Base-by-base conservation (phyloP, 2,888 invertebrate genomes). In the Leptopterna dolabrata region DNA sequence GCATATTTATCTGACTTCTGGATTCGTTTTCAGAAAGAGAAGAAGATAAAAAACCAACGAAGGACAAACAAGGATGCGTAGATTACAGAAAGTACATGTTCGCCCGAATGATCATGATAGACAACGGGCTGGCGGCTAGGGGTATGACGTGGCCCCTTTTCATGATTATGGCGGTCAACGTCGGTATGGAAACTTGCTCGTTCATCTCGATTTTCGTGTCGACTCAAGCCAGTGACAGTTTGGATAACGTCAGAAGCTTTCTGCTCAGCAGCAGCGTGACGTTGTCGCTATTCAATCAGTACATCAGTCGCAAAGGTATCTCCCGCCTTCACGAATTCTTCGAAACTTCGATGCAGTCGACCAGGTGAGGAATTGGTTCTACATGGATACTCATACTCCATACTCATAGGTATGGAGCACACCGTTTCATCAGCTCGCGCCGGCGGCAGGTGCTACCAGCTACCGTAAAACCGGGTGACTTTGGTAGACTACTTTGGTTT, bases 1-100 rank as follows among this genome's bases (percentile, higher is more conserved):
- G n/a, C n/a, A n/a, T n/a, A n/a, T n/a, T n/a, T n/a, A n/a, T n/a
- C n/a, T n/a, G n/a, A n/a, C n/a, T n/a, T n/a, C n/a, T n/a, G n/a
- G n/a, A 36, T 36, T 4, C 36, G 36, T 36, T 36, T 36, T 36
- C 36, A 36, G 36, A 36, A 36, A 36, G 2, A 2, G 36, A 2
- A 2, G 7, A 36, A 36, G 7, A 36, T 36, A 36, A 4, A 2
- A 24, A 63, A 24, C 24, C 24, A 11, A 24, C 11, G 9, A 19
- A 24, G 11, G 63, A 24, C 24, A 63, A 63, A 24, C 24, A 19
- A 45, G 78, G 78, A 19, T 78, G 78, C 41, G 24, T 43, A 4
- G 78, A 78, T 24, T 78, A 78, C 78, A 41, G 78, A 24, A 41
- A 41, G 24, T 78, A 45, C 78, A 45, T 27, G 14, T 78, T 78